Evolutionary conservation across 2,113 vertebrate species (phyloP).

Genomic region (Gnathonemus echidnorhynchus): DNA sequence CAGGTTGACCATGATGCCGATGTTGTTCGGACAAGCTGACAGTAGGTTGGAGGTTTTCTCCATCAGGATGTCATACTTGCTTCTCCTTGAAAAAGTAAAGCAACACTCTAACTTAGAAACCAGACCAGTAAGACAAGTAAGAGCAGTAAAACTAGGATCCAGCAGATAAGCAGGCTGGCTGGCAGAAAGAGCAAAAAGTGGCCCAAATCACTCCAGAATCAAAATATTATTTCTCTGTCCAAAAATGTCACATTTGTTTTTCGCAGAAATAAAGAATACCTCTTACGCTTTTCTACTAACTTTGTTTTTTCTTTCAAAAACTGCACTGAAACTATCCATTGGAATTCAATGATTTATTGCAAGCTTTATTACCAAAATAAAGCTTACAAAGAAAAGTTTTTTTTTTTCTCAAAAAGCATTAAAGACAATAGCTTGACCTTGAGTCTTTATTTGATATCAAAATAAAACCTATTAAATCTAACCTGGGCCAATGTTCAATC

Average conservation of each 20-base stretch:
- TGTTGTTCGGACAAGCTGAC: slow-evolving; percentile 57
- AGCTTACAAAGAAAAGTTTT: background rate
- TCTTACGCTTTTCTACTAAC: background rate
- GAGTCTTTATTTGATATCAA: background rate
- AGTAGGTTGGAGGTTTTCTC: slow-evolving; percentile 74
- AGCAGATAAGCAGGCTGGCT: background rate
- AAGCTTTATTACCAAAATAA: background rate
- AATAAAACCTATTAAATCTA: background rate
- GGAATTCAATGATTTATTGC: background rate
- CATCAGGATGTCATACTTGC: slow-evolving; percentile 87
- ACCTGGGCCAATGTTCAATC: background rate
- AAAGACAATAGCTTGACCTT: background rate
- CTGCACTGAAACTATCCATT: background rate
- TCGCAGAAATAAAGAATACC: background rate
- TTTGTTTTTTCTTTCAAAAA: background rate
- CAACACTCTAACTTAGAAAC: background rate
- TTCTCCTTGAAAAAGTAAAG: slow-evolving; percentile 60
- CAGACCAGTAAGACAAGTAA: background rate
- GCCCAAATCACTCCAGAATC: background rate
- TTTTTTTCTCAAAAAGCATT: background rate
- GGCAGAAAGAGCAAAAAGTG: background rate
- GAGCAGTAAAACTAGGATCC: background rate
- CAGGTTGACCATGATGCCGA: slow-evolving; percentile 62
- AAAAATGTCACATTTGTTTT: background rate
- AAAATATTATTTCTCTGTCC: background rate